Conservation (phyloP, 2,113 vertebrate genomes). For the Euleptes europaea region DNA sequence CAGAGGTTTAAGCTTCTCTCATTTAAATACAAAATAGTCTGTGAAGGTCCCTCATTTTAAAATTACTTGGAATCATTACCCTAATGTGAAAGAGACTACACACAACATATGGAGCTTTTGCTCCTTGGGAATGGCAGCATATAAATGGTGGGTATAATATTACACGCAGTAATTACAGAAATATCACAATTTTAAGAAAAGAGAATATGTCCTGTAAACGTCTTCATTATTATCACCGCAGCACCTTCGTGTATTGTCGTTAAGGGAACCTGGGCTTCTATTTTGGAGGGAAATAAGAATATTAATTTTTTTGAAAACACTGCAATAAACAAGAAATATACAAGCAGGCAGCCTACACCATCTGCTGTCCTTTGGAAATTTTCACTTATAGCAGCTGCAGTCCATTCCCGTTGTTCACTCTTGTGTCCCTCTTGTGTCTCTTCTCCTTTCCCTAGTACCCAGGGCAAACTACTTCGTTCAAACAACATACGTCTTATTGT, state of each 20-base stretch:
- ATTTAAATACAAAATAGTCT: neutral
- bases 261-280: constrained; percentile 11
- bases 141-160: constrained; percentile 18
- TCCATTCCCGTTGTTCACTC: neutral
- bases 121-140: constrained; percentile 4
- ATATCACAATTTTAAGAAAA: constrained; percentile 28
- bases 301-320: constrained; percentile 2
- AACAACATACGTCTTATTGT: neutral
- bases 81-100: neutral
- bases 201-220: constrained; percentile 9
- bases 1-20: constrained; percentile 13
- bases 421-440: neutral
- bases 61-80: constrained; percentile 34
- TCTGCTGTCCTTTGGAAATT: neutral
- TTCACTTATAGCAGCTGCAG: neutral
- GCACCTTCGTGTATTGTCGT: neutral
- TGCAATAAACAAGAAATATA: neutral
- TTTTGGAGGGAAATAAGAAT: neutral
- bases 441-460: neutral
- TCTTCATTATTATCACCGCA: neutral
- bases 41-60: neutral
- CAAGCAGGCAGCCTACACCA: neutral
- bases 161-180: constrained; percentile 22
- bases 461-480: neutral
- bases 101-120: constrained; percentile 4